These are phyloP conservation scores for Orchesella flavescens DNA, from an alignment of 2,888 invertebrate species.

Conservation along the genomic window DNA sequence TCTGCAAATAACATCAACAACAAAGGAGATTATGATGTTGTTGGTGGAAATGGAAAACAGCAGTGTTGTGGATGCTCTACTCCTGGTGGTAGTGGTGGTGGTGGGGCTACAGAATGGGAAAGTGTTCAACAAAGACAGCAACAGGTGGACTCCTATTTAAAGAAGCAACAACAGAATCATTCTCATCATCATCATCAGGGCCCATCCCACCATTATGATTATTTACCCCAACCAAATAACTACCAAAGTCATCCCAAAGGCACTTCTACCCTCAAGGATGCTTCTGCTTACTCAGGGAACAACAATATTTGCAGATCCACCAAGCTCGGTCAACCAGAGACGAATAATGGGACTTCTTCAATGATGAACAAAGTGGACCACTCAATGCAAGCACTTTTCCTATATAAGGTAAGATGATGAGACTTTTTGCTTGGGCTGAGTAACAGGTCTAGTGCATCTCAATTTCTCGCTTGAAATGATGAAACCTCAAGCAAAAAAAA, in stretches of 20 bases:
- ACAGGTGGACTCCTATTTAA: constrained; percentile 27
- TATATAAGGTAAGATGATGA: constrained; percentile 61
- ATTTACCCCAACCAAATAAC: constrained; percentile 35
- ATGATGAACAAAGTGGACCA: constrained; percentile 60
- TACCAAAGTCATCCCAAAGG: constrained; percentile 49
- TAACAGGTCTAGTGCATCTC: background rate
- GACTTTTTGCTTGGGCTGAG: background rate
- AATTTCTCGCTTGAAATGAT: background rate
- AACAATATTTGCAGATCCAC: constrained; percentile 40
- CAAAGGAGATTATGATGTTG: constrained; percentile 42
- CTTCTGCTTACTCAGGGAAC: constrained; percentile 22
- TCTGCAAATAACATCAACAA: constrained; percentile 42
- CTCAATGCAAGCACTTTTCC: constrained; percentile 64
- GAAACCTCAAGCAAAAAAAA: background rate
- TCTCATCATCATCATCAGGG: background rate
- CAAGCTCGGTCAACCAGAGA: constrained; percentile 26
- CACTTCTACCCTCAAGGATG: constrained; percentile 50
- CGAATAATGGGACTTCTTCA: constrained; percentile 3
- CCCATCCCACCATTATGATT: constrained; percentile 46
- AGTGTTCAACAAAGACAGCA: constrained; percentile 29
- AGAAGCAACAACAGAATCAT: constrained; percentile 48
- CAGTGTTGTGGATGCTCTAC: constrained; percentile 43
- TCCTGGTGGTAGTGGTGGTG: constrained; percentile 22
- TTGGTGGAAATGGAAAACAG: constrained; percentile 32
- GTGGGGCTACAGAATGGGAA: constrained; percentile 37